Conservation (phyloP, 2,797 vertebrate genomes). For the Tenualosa thibaudeaui region DNA sequence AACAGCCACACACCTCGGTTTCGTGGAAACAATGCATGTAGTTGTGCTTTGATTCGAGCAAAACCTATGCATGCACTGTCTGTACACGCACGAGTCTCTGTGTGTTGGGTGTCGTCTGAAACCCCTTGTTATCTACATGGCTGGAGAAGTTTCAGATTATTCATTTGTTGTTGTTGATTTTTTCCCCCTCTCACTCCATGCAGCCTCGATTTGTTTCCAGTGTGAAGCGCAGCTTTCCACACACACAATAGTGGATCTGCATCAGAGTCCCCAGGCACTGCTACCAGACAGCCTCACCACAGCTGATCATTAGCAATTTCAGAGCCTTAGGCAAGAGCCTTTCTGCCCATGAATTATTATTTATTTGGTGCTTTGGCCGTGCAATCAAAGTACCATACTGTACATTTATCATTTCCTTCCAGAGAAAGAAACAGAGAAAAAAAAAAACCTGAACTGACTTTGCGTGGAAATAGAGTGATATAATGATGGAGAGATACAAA, state of each 20-base stretch:
- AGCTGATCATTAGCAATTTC: constrained; percentile 75
- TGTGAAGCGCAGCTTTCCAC: constrained; percentile 43
- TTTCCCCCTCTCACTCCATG: constrained; percentile 31
- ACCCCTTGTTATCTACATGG: constrained; percentile 29
- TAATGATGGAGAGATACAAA: constrained; percentile 51
- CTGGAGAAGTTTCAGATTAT: constrained; percentile 26
- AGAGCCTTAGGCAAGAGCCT: constrained; percentile 65
- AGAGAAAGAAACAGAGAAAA: constrained; percentile 18
- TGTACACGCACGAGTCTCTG: neutral
- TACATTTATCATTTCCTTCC: constrained; percentile 62
- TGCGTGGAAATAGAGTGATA: constrained; percentile 37
- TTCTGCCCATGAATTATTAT: constrained; percentile 70
- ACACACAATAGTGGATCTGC: constrained; percentile 50
- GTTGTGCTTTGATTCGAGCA: constrained; percentile 31
- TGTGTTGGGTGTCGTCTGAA: neutral
- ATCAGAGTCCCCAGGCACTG: constrained; percentile 47
- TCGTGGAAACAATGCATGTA: constrained; percentile 12
- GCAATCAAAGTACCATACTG: constrained; percentile 70
- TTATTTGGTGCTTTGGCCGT: constrained; percentile 69
- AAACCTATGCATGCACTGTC: constrained; percentile 32
- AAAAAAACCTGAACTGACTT: constrained; percentile 30
- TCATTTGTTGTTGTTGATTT: constrained; percentile 29
- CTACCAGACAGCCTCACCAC: constrained; percentile 56
- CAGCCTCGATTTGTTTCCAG: constrained; percentile 40
- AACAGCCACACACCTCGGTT: constrained; percentile 32